Evolutionary conservation across 2,113 vertebrate species (phyloP), one percentile per base, ranked within the genome.

Genomic region (Siphamia tubifer): DNA sequence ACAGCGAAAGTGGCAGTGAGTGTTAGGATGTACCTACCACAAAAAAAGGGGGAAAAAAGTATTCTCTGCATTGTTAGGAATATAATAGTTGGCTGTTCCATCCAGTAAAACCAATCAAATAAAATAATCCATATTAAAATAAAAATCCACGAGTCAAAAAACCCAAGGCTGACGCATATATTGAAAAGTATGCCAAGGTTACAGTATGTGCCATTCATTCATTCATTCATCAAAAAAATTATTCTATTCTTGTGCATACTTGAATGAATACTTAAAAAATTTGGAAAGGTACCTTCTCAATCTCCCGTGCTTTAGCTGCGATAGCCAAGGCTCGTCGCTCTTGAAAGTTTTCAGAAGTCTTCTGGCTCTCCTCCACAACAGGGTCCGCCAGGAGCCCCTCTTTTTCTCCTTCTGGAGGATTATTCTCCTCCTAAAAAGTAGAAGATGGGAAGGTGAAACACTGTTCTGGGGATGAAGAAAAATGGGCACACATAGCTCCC

Each of bases 231-330:
- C n/a, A n/a, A n/a, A n/a, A n/a, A n/a, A n/a, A n/a, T n/a, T n/a
- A n/a, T n/a, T n/a, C n/a, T n/a, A n/a, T n/a, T n/a, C n/a, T n/a
- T n/a, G n/a, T n/a, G n/a, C n/a, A n/a, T n/a, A n/a, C n/a, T n/a
- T n/a, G n/a, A n/a, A n/a, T n/a, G n/a, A n/a, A n/a, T n/a, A n/a
- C n/a, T n/a, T n/a, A n/a, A n/a, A n/a, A n/a, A n/a, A 36, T 23
- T 17, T 32, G n/a, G 2, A 34, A 5, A 8, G 3, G 12, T 75
- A 98, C 98, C 95, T 97, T 95, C 69, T 98, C 96, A 35, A 99
- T 98, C 66, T 98, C 97, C 84, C 92, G 94, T 42, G 95, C 97
- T 89, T 98, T 99, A 48, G 91, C 75, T 48, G 95, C 91, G 79
- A 98, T 98, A 69, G 95, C 95, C 83, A 92, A 88, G 49, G 95